Evolutionary conservation across 53 echinoderm and acorn worm species (phyloP).

Genomic region (Hippasteria phrygiana): DNA sequence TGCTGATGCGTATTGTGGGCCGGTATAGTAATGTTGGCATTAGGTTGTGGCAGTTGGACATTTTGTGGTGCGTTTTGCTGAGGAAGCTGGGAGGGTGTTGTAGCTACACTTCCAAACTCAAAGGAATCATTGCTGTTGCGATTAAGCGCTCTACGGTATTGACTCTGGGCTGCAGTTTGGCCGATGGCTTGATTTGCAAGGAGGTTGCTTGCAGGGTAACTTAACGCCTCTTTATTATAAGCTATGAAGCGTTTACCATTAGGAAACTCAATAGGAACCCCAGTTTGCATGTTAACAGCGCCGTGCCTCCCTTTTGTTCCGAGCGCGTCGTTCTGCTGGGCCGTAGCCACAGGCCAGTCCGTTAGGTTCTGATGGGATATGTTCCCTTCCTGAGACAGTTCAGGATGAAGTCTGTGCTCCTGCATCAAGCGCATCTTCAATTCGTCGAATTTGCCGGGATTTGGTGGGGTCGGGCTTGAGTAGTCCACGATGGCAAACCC

Average conservation of each 20-base stretch:
- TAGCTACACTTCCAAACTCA: neutral
- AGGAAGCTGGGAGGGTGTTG: neutral
- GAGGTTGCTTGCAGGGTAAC: neutral
- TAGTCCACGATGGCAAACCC: slow-evolving; percentile 21
- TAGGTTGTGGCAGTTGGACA: neutral
- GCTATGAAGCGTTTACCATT: slow-evolving; percentile 36
- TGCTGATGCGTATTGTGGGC: neutral
- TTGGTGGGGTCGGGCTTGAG: neutral
- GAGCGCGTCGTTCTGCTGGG: neutral
- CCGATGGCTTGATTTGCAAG: neutral
- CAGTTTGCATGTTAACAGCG: neutral
- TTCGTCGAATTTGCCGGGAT: slow-evolving; percentile 1
- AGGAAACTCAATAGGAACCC: slow-evolving; percentile 42
- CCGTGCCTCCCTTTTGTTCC: neutral
- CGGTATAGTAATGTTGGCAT: neutral
- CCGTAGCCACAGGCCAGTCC: neutral
- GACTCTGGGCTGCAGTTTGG: neutral
- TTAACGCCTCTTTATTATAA: neutral
- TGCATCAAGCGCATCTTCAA: slow-evolving; percentile 28
- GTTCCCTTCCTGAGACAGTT: neutral
- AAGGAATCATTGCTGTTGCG: neutral
- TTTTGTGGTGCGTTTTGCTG: neutral
- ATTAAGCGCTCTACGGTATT: neutral
- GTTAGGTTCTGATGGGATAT: slow-evolving; percentile 1
- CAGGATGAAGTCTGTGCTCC: neutral